A percentile compares a stretch with the other conserved stretches of the same genome.
phyloP scores from a whole-genome alignment of 2,113 vertebrate species.

The Syngnathoides biaculeatus region DNA sequence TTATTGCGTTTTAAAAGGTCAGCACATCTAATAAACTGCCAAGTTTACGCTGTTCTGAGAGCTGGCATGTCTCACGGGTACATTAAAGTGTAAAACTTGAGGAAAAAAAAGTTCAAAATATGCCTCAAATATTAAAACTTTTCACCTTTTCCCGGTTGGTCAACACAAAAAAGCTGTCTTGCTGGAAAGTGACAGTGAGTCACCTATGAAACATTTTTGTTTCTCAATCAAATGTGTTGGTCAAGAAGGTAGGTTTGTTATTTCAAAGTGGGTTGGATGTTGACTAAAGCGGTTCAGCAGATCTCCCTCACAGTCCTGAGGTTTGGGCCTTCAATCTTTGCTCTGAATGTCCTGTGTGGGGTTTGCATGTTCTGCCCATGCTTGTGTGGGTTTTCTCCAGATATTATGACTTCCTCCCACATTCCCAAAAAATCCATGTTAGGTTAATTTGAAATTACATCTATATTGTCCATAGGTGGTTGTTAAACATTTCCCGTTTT shows the following conservation, averaged over 20 bases:
- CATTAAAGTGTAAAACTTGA: conserved; percentile 10
- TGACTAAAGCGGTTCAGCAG: neutral
- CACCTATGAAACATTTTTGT: neutral
- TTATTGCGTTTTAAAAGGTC: conserved; percentile 61
- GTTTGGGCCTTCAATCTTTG: neutral
- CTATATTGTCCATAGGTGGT: too few species aligned
- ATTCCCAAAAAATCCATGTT: too few species aligned
- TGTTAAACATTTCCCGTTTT: too few species aligned
- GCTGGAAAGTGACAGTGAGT: neutral
- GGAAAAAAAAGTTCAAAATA: conserved; percentile 7
- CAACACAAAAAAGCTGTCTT: neutral
- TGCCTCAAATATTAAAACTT: conserved; percentile 9
- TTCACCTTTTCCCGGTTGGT: neutral
- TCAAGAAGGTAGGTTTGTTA: neutral
- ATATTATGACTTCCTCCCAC: too few species aligned
- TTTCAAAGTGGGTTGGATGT: neutral
- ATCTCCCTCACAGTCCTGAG: neutral
- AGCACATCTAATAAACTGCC: conserved; percentile 58
- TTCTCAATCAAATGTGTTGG: neutral
- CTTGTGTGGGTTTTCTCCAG: too few species aligned
- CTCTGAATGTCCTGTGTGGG: neutral
- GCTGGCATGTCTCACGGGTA: conserved; percentile 32
- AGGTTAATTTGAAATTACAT: too few species aligned
- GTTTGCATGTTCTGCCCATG: too few species aligned
- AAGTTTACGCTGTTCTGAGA: conserved; percentile 46